Evolutionary conservation across 2,797 vertebrate species (phyloP).

Genomic region (Eospalax fontanierii): DNA sequence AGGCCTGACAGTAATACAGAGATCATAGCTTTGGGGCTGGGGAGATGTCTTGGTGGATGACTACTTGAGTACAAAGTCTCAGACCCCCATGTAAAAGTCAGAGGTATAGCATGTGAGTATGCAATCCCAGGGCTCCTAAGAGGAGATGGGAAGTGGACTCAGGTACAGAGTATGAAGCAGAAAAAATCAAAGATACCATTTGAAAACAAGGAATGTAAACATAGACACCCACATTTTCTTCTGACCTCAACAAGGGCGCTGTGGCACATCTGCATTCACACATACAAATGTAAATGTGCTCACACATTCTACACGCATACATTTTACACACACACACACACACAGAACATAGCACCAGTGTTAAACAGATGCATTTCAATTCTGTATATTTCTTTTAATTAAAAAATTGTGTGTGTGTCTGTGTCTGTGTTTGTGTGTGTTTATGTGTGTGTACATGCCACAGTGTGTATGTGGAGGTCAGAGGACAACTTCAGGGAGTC

Average conservation of each 20-base stretch:
- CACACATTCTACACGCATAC: background rate
- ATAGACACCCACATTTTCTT: background rate
- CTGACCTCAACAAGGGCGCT: background rate
- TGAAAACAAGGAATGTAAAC: background rate
- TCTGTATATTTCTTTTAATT: background rate
- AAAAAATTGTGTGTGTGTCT: background rate
- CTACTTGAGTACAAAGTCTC: background rate
- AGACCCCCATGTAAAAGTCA: background rate
- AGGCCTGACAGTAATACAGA: background rate
- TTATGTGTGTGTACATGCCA: background rate
- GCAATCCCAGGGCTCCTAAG: background rate
- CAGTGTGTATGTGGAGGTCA: background rate
- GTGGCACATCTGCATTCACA: background rate
- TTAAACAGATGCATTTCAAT: conserved; percentile 4
- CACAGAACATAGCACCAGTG: background rate
- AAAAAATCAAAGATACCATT: background rate
- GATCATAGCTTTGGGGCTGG: background rate
- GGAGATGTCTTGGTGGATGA: background rate
- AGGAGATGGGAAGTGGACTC: background rate
- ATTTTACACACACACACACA: background rate
- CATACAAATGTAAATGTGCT: background rate
- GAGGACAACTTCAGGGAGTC: background rate
- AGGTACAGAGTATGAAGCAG: background rate
- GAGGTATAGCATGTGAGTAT: background rate
- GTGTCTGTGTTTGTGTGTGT: background rate